A percentile compares a stretch with the other conserved stretches of the same genome.
phyloP scores from a whole-genome alignment of 2,888 invertebrate genomes.

The Tiliacea citrago region DNA sequence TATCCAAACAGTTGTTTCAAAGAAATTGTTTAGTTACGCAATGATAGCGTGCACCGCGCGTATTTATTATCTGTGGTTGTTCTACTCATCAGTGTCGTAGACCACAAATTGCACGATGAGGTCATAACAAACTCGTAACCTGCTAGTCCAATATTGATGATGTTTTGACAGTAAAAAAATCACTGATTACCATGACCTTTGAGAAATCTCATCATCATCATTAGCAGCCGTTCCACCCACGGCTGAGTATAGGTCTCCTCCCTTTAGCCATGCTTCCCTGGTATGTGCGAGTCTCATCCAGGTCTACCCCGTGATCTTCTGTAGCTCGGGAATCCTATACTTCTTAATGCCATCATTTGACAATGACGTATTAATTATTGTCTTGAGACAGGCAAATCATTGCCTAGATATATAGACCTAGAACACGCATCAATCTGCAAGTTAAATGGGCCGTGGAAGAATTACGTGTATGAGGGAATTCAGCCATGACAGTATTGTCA shows the following conservation, averaged over 20 bases:
- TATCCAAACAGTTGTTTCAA: conserved; percentile 52
- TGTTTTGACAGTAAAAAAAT: neutral
- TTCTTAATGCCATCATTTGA: conserved; percentile 10
- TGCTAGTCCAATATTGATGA: conserved; percentile 21
- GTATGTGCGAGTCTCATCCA: neutral
- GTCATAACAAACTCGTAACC: conserved; percentile 22
- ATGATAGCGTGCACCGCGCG: conserved; percentile 55
- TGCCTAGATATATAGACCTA: conserved; percentile 18
- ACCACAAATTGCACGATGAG: conserved; percentile 46
- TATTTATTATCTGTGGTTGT: conserved; percentile 54
- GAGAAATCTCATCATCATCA: neutral
- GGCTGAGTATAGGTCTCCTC: neutral
- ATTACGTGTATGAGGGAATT: conserved; percentile 40
- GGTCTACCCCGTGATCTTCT: neutral
- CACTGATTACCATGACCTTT: neutral
- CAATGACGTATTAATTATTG: conserved; percentile 19
- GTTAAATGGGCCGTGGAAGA: conserved; percentile 49
- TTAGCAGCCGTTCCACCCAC: too few relatives aligned
- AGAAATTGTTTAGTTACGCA: conserved; percentile 55
- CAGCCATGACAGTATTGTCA: conserved; percentile 41
- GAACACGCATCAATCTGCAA: conserved; percentile 43
- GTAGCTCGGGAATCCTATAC: neutral
- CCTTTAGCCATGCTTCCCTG: neutral
- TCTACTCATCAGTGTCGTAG: conserved; percentile 38
- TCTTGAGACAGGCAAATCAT: conserved; percentile 10